Base-by-base conservation (phyloP, 2,113 vertebrate species). In the Myrmecophaga tridactyla region DNA sequence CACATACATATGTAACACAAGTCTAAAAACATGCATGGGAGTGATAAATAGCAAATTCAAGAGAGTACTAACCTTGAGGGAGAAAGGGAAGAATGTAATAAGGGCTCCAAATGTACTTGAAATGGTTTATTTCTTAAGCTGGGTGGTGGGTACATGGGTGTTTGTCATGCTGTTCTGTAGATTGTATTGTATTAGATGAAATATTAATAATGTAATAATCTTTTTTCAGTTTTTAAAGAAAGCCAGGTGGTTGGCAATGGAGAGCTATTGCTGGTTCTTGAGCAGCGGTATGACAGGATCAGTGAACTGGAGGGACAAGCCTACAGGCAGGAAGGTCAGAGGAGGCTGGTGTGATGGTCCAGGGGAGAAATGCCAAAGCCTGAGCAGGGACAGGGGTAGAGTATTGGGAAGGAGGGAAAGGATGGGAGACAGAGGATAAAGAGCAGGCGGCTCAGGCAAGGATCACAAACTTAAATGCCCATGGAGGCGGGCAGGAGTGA, bases 71-170 rank as follows among this genome's bases (percentile, higher is more conserved):
- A 77, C 78, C 51, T 21, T 41, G 69, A 94, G 63, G 46, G 80
- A 80, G 69, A 75, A 53, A 75, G 51, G 69, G 36, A 56, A 89
- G 17, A 80, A 41, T 70, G 48, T 80, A 77, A 60, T 6, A 39
- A 14, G 53, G 53, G 17, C 39, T 84, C 70, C 77, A 60, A 80
- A 58, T 65, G 48, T 27, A n/a, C 69, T 62, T 76, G 36, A 73
- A 86, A 69, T 84, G 20, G 89, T 82, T 93, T 85, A 53, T 94
- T 90, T 93, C 70, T 81, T 90, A 84, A 86, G 39, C 43, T 70
- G 21, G 51, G 6, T 87, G 53, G 41, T 85, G 41, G 21, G 41
- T 25, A n/a, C 36, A 43, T 34, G 13, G n/a, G 25, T 56, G 9
- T 94, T 90, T 89, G 23, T 43, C 60, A 39, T 73, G 21, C 65